Percentiles rank a stretch among this genome's conserved stretches.
Conservation (phyloP, 2,797 vertebrate species). For the Lepus oiostolus region DNA sequence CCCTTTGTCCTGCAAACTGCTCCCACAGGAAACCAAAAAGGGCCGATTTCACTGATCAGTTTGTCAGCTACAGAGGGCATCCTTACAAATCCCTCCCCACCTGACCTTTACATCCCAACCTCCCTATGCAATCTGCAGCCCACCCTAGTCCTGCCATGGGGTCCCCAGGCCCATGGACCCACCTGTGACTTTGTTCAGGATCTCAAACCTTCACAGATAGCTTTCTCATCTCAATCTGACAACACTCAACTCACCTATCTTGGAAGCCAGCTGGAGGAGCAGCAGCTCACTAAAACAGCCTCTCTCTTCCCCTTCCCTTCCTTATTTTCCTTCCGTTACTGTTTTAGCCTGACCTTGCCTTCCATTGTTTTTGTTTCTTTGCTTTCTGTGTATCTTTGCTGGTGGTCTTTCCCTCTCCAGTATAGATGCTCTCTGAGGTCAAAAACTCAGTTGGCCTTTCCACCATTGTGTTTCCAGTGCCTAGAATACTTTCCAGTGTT, state of each 20-base stretch:
- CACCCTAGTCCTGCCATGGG: fast-evolving
- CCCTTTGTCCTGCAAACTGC: neutral
- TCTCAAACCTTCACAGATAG: neutral
- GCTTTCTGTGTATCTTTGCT: neutral
- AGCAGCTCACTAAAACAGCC: too few relatives aligned
- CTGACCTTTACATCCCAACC: neutral
- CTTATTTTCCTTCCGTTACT: neutral
- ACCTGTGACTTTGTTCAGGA: neutral
- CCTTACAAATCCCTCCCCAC: neutral
- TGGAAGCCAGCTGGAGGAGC: neutral
- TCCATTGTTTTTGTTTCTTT: neutral
- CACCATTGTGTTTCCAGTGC: neutral
- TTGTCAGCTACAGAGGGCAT: neutral
- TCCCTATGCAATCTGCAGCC: too few relatives aligned
- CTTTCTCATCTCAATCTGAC: neutral
- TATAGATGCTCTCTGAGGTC: neutral
- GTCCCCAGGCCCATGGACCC: neutral
- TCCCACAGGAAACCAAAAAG: neutral
- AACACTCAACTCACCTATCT: neutral
- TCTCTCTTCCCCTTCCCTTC: fast-evolving
- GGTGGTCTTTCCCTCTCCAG: neutral
- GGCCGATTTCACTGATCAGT: neutral
- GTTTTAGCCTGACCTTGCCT: fast-evolving
- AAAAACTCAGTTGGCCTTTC: neutral
- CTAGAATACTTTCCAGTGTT: neutral